Evolutionary conservation across 2,113 vertebrate species (phyloP), one percentile per base, ranked within the genome.

Genomic region (Picathartes gymnocephalus): DNA sequence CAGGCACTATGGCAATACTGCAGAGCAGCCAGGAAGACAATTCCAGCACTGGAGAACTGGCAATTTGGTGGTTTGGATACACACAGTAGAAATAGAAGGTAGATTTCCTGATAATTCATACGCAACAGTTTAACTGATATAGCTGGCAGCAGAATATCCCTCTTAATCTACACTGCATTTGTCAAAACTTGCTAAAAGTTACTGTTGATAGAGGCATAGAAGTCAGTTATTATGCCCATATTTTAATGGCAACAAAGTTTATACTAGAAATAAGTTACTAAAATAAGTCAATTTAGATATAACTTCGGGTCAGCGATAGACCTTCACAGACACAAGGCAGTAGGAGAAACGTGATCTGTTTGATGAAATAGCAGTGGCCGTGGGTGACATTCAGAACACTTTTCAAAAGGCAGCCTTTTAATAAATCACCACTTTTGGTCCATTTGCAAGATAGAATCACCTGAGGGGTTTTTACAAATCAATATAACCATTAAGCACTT

Each of bases 391-490:
- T 89, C 69, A 83, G 62, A 93, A 87, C 76, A 93, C 73, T 60
- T 89, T 94, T 91, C 45, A 81, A 87, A 93, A 53, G 37, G 51
- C 84, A 88, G 47, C 65, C 82, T 97, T 95, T 81, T 92, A 81
- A 97, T 97, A 97, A 84, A 92, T 92, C 78, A 88, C 79, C 10
- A 35, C 80, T 94, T 85, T 91, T 60, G 83, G 95, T 96, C 79
- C 93, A 93, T 84, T 95, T 94, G 68, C 72, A 92, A 94, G 87
- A 95, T 7, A 54, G 92, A 95, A 90, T 57, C 50, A 93, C 84
- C 90, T 82, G 93, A 94, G 80, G 80, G 72, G 35, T 21, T 95
- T 88, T 78, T 81, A 76, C 77, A 86, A 97, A 97, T 97, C 96
- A 96, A 96, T 94, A 90, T 47, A 95, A 73, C 48, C 62, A 65